These are phyloP conservation scores for Patella depressa DNA, from an alignment of 2,888 invertebrate species.

Conservation along the genomic window DNA sequence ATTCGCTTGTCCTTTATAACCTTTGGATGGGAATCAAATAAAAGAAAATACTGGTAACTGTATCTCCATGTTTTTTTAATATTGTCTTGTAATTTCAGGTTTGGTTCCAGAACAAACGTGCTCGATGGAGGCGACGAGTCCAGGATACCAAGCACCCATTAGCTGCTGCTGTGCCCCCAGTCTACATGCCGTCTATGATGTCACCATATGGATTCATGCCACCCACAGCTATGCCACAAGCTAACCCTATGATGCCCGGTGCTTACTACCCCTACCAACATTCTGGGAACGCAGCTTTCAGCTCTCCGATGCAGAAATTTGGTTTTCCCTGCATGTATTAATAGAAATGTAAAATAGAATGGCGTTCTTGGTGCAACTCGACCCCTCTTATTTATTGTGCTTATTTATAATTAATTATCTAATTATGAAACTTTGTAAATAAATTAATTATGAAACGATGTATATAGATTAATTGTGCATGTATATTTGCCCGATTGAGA, in stretches of 20 bases:
- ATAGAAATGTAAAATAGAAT: background rate
- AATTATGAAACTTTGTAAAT: background rate
- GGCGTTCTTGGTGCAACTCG: background rate
- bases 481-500: too few species aligned
- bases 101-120: conserved; percentile 25
- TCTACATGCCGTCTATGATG: conserved; percentile 6
- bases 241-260: conserved; percentile 16
- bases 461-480: too few species aligned
- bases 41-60: background rate
- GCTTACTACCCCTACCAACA: conserved; percentile 15
- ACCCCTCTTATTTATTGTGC: background rate
- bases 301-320: background rate
- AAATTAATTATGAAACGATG: background rate
- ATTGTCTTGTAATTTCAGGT: conserved; percentile 1
- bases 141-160: conserved; percentile 14
- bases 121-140: conserved; percentile 21
- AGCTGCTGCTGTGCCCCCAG: conserved; percentile 1
- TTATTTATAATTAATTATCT: conserved; percentile 1
- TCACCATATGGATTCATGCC: conserved; percentile 19
- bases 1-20: too few species aligned
- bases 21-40: background rate
- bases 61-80: background rate
- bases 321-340: conserved; percentile 5
- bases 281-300: background rate
- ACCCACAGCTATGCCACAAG: conserved; percentile 14